Base-by-base conservation (phyloP, 1,140 invertebrate genomes). In the Zaprionus capensis region DNA sequence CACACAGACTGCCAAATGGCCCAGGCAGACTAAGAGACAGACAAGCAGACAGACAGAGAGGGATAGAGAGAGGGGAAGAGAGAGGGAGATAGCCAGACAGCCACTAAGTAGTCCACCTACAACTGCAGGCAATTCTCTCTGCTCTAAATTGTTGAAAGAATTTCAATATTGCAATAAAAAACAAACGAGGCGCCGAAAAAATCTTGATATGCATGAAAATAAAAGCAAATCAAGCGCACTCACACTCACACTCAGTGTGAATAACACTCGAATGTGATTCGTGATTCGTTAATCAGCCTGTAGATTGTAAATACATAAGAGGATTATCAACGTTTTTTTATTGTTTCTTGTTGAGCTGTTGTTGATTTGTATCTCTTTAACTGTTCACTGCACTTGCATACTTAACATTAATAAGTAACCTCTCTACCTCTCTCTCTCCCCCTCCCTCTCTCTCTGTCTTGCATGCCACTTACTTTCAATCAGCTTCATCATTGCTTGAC, bases 1-100 rank as follows among this genome's bases (percentile, higher is more conserved):
- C 46, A n/a, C 28, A 70, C 46, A 51, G 20, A 17, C 81, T 81
- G 79, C 71, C 78, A 64, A 81, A 77, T 81, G 49, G 51, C 24
- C 24, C 71, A 75, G 38, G 61, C 71, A 49, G 22, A 51, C 24
- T 5, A 24, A 28, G 7, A 28, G n/a, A 24, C 20, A 51, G 44
- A 69, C 15, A n/a, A n/a, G n/a, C n/a, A 26, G 17, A 28, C 7
- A 46, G 24, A n/a, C n/a, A 36, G 31, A 34, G 31, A 0, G 7
- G 0, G 3, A 11, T 0, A 31, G 7, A 11, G 31, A 31, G 6
- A 4, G 31, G 2, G 9, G 2, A 1, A 9, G 28, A 31, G 9
- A 11, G 28, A 31, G 7, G 2, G 9, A 34, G 9, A 28, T 2
- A 28, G 28, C 6, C 26, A 26, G 24, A n/a, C 17, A 51, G 22